These are phyloP conservation scores for Empidonax alnorum DNA, from an alignment of 2,113 vertebrate species.

Conservation along the genomic window DNA sequence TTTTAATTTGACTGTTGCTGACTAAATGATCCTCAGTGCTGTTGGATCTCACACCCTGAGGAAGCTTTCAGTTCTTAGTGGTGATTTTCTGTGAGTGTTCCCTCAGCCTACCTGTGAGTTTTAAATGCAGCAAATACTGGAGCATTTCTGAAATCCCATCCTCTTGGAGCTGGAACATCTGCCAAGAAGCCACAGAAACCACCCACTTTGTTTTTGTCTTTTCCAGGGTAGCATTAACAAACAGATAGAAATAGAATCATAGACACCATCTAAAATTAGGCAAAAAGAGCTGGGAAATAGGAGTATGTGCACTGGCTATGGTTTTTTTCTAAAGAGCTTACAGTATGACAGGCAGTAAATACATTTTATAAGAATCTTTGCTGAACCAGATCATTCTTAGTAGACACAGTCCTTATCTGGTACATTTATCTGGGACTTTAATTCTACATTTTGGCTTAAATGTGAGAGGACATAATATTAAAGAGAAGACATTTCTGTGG, in stretches of 20 bases:
- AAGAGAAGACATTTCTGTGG: not conserved
- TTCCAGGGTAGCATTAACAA: slow-evolving; percentile 45
- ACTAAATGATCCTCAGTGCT: not conserved
- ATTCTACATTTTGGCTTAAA: not conserved
- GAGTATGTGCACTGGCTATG: not conserved
- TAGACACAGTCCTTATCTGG: not conserved
- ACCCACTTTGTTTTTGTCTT: slow-evolving; percentile 59
- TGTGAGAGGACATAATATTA: not conserved
- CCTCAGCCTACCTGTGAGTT: not conserved
- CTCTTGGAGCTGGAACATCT: slow-evolving; percentile 47
- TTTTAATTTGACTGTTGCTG: not conserved
- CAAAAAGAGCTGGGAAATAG: slow-evolving; percentile 7
- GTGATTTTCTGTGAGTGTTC: not conserved
- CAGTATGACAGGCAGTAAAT: not conserved
- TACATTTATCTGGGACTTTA: not conserved
- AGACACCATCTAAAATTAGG: slow-evolving; percentile 44
- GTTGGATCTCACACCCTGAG: not conserved
- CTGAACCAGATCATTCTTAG: not conserved
- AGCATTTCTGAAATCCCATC: not conserved
- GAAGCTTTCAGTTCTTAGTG: not conserved
- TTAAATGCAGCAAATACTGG: not conserved
- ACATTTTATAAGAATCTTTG: slow-evolving; percentile 15
- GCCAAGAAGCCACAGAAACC: slow-evolving; percentile 36
- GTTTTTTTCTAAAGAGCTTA: slow-evolving; percentile 15
- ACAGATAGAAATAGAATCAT: slow-evolving; percentile 21